phyloP scores from a whole-genome alignment of 2,797 vertebrate genomes.

The Tapirus indicus region DNA sequence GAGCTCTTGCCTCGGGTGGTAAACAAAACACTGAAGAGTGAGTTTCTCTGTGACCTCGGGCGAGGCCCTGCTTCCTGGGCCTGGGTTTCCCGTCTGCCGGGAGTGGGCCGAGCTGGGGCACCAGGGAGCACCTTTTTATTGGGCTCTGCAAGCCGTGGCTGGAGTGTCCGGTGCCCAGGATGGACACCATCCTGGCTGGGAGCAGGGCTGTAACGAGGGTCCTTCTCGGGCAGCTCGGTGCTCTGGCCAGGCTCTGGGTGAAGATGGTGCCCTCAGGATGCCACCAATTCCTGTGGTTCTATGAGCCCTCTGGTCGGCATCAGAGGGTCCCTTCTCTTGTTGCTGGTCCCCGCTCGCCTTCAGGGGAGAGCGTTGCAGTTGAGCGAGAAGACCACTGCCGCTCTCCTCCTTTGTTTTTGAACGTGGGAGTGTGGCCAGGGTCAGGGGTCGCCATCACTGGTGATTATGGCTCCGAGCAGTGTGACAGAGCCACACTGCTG shows the following conservation, averaged over 20 bases:
- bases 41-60: background rate
- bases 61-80: background rate
- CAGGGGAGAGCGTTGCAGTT: background rate
- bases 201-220: background rate
- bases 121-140: background rate
- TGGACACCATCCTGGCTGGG: background rate
- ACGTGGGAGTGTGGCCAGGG: no score
- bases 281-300: background rate
- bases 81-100: background rate
- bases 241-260: background rate
- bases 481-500: background rate
- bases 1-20: background rate
- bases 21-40: background rate
- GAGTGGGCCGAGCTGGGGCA: background rate
- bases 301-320: no score
- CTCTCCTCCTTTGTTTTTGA: background rate
- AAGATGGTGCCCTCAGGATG: background rate
- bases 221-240: background rate
- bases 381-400: background rate
- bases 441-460: no score
- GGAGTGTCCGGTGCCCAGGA: background rate
- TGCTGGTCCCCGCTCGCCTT: accelerated
- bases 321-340: background rate
- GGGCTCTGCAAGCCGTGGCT: background rate
- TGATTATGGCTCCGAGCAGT: background rate